Evolutionary conservation across 2,797 vertebrate species (phyloP).

Genomic region (Neopelma chrysocephalum): DNA sequence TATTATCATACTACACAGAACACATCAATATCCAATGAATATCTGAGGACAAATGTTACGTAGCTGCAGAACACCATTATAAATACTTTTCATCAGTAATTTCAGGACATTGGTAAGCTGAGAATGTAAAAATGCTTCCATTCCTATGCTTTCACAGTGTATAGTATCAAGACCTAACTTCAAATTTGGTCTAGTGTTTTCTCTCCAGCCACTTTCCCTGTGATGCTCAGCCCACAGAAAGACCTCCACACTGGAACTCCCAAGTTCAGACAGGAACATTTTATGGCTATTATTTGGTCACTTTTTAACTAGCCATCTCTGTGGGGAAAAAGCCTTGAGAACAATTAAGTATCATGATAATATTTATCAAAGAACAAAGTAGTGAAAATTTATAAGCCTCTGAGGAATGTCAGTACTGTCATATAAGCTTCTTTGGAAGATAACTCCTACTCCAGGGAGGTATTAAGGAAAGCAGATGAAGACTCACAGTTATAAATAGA

Average conservation of each 20-base stretch:
- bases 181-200: neutral
- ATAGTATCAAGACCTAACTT: neutral
- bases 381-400: neutral
- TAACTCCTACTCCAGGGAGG: neutral
- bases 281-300: neutral
- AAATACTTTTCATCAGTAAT: neutral
- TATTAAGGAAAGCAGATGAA: slow-evolving; percentile 57
- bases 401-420: neutral
- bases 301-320: neutral
- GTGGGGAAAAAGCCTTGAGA: neutral
- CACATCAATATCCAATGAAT: neutral
- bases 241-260: neutral
- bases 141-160: neutral
- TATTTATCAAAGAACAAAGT: neutral
- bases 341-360: neutral
- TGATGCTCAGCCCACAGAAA: neutral
- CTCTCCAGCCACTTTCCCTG: neutral
- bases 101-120: neutral
- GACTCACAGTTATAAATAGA: slow-evolving; percentile 19
- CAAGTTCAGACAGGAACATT: neutral
- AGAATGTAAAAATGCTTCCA: neutral
- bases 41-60: neutral
- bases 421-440: slow-evolving; percentile 33
- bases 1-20: neutral
- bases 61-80: neutral